These are phyloP conservation scores for Oryzias woworae DNA, from an alignment of 2,113 vertebrate species.

Conservation along the genomic window DNA sequence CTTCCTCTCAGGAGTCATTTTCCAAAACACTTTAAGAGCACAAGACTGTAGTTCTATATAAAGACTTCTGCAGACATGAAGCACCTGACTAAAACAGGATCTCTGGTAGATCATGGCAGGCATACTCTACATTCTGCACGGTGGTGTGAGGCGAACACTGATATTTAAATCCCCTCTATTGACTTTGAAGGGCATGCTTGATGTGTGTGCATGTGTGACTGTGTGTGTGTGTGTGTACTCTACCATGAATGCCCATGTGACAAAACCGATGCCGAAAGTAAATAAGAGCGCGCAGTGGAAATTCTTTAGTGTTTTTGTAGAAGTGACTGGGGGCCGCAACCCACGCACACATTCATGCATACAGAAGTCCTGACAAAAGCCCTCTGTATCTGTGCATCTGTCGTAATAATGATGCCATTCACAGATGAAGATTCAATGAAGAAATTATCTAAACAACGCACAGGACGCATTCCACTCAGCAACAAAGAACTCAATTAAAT, in stretches of 20 bases:
- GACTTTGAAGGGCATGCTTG: slow-evolving; percentile 36
- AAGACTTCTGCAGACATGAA: neutral
- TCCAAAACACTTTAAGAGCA: too few relatives aligned
- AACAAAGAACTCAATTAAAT: slow-evolving; percentile 52
- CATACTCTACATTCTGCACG: slow-evolving; percentile 41
- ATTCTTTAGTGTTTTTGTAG: slow-evolving; percentile 52
- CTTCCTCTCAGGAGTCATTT: too few relatives aligned
- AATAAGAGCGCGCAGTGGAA: slow-evolving; percentile 43
- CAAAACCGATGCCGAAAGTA: slow-evolving; percentile 46
- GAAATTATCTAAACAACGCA: slow-evolving; percentile 61
- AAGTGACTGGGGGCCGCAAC: slow-evolving; percentile 12
- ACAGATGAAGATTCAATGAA: slow-evolving; percentile 48
- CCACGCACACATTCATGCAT: slow-evolving; percentile 19
- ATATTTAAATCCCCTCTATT: slow-evolving; percentile 35
- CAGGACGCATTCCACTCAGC: slow-evolving; percentile 50
- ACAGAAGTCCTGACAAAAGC: slow-evolving; percentile 17
- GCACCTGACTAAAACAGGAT: slow-evolving; percentile 26
- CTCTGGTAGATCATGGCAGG: slow-evolving; percentile 21
- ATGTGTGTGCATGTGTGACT: slow-evolving; percentile 18
- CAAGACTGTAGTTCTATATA: neutral
- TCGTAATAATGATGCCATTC: slow-evolving; percentile 50
- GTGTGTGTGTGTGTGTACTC: slow-evolving; percentile 17
- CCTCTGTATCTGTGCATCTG: slow-evolving; percentile 12
- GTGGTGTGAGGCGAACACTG: slow-evolving; percentile 28
- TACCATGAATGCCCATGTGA: slow-evolving; percentile 29